phyloP scores from a whole-genome alignment of 2,113 vertebrate species.

The Melanotaenia duboulayi region DNA sequence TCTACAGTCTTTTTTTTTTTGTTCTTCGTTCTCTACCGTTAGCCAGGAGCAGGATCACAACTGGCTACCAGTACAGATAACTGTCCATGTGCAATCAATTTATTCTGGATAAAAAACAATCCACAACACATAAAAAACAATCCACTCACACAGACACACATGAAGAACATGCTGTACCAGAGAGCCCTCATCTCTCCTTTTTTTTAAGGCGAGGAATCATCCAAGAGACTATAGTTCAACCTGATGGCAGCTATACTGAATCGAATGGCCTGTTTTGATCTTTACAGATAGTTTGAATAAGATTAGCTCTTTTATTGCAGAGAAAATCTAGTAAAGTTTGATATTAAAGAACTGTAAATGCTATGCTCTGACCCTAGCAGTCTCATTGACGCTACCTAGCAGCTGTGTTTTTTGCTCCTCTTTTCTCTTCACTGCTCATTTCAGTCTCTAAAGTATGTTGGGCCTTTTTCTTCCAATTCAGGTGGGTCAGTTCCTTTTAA shows the following conservation, averaged over 20 bases:
- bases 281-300: constrained; percentile 16
- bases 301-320: constrained; percentile 38
- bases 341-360: constrained; percentile 31
- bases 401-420: constrained; percentile 13
- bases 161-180: too few relatives aligned
- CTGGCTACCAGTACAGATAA: not conserved
- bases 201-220: not conserved
- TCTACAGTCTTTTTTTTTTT: not conserved
- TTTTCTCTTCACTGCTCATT: constrained; percentile 3
- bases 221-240: constrained; percentile 16
- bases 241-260: constrained; percentile 19
- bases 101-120: too few relatives aligned
- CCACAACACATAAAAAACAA: too few relatives aligned
- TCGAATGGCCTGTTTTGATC: constrained; percentile 34
- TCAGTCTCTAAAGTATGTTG: not conserved
- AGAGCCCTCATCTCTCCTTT: too few relatives aligned
- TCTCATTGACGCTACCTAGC: constrained; percentile 19
- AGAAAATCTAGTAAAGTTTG: constrained; percentile 36
- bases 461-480: not conserved
- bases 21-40: not conserved
- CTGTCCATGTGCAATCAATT: too few relatives aligned
- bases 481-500: constrained; percentile 15
- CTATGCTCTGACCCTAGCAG: not conserved
- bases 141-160: too few relatives aligned
- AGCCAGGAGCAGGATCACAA: not conserved